Base-by-base conservation (phyloP, 2,113 vertebrate genomes). In the Lepus europaeus region DNA sequence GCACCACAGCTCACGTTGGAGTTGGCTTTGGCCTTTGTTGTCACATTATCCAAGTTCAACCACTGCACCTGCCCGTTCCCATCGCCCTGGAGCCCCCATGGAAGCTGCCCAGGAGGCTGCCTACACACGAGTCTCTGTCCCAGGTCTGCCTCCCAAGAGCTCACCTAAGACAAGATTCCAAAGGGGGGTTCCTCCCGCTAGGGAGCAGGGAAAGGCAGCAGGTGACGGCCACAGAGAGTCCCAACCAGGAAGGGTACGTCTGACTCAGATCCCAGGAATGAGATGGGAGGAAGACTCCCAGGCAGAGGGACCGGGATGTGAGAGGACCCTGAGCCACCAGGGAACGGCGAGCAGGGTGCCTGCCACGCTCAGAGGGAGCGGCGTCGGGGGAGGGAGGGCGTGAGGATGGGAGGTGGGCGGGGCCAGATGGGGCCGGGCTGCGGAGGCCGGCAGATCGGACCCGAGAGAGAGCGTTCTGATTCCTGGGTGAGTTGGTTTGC, bases 371-470 rank as follows among this genome's bases (percentile, higher is more conserved):
- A 91, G 45, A 82, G 3, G 16, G 14, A 79, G 56, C 45, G 45
- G 9, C 27, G 31, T 6, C 20, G 59, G 39, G 14, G 14, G 36
- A 77, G 27, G 23, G 53, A 66, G 33, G 16, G 6, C 2, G 29
- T 1, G 2, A 66, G 20, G 39, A 36, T 12, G 5, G 66, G 64
- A 86, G 51, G 0, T 0, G 19, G 17, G 29, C 5, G 2, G 4
- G n/a, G 8, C 25, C 12, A 45, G 51, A 10, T 39, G 51, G 7
- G 22, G 19, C 2, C 53, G n/a, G 14, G 31, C 33, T 64, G 27
- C 5, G 5, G 45, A 45, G 45, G 45, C 45, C 7, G 6, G 45
- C 45, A 45, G 45, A 27, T n/a, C 33, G 29, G 36, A 90, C 36
- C 36, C n/a, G 5, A 87, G 53, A 87, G 76, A 80, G 70, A 80